Conservation (phyloP, 2,113 vertebrate species). For the Oreochromis niloticus region DNA sequence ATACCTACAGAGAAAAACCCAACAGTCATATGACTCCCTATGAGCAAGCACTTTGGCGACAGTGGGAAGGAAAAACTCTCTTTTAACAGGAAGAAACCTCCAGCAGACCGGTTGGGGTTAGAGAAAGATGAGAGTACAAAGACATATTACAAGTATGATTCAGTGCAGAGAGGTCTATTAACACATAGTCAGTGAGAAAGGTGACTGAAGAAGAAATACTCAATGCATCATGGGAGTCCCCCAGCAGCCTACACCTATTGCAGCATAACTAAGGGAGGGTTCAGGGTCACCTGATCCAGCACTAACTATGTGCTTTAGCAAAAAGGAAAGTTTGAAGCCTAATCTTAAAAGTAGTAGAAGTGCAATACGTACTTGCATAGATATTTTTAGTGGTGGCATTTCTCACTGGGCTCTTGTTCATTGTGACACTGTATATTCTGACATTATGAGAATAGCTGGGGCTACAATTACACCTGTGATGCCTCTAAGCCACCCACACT, state of each 20-base stretch:
- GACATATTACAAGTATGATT: neutral
- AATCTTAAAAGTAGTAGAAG: accelerated
- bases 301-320: neutral
- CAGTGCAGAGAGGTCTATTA: neutral
- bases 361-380: neutral
- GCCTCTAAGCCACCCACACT: neutral
- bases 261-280: neutral
- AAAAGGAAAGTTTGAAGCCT: neutral
- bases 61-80: neutral
- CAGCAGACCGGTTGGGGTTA: accelerated
- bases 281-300: neutral
- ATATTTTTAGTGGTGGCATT: neutral
- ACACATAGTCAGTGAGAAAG: neutral
- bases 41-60: neutral
- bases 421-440: neutral
- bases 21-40: neutral
- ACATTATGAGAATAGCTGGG: neutral
- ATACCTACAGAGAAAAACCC: accelerated
- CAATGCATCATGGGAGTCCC: accelerated
- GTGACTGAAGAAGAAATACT: neutral
- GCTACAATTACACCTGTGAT: neutral
- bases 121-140: neutral
- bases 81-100: neutral
- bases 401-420: neutral
- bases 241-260: accelerated